phyloP scores from a whole-genome alignment of 92 coral and sea anemone genomes.

The Epizoanthus illoricatus region DNA sequence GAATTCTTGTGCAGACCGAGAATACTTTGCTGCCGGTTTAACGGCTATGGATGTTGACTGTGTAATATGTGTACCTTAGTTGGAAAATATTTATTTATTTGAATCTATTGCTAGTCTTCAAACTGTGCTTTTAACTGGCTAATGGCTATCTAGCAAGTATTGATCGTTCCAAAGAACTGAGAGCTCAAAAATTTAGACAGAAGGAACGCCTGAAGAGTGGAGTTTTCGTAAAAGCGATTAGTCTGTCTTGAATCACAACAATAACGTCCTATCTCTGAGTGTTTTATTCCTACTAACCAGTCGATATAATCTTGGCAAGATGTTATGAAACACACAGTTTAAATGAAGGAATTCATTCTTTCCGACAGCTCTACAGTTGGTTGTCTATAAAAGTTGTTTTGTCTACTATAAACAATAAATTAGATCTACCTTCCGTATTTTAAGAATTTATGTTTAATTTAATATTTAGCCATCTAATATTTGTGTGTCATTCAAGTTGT shows the following conservation, averaged over 20 bases:
- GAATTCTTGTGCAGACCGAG: background rate
- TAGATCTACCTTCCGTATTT: no score
- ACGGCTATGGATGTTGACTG: slow-evolving; percentile 23
- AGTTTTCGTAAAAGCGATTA: no score
- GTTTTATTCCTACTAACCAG: background rate
- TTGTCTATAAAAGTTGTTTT: background rate
- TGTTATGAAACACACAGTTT: background rate
- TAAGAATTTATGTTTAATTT: background rate
- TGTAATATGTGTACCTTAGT: slow-evolving; percentile 52
- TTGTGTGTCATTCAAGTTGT: background rate
- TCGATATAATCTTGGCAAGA: background rate
- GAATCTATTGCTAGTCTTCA: background rate
- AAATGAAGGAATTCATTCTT: slow-evolving; percentile 5
- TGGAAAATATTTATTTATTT: slow-evolving; percentile 44
- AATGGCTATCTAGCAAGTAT: background rate
- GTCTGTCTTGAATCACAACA: no score
- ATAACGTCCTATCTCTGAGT: no score
- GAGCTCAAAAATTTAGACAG: no score
- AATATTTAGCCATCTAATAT: background rate
- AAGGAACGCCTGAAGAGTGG: no score
- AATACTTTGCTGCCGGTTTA: background rate
- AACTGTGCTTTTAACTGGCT: background rate
- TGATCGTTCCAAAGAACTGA: background rate
- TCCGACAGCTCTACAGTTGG: background rate
- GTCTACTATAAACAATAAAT: background rate